Evolutionary conservation across 1,140 invertebrate genomes (phyloP).

Genomic region (Drosophila subobscura): DNA sequence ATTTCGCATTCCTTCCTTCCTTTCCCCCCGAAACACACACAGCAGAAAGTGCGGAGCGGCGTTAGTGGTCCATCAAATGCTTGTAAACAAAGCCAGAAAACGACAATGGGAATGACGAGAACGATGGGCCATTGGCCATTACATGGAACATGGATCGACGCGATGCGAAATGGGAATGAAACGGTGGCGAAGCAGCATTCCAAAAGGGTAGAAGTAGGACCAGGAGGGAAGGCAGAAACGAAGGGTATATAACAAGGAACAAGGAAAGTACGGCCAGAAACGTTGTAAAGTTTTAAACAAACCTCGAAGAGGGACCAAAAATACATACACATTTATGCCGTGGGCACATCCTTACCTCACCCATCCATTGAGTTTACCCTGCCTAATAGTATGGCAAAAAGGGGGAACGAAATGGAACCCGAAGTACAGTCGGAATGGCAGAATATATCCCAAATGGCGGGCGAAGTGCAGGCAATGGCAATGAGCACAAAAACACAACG

Average conservation of each 20-base stretch:
- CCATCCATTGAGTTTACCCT: too few species aligned
- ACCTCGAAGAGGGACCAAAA: too few species aligned
- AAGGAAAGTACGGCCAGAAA: too few species aligned
- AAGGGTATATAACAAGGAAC: background rate
- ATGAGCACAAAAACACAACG: conserved; percentile 72
- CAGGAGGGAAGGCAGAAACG: background rate
- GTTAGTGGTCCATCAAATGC: conserved; percentile 79
- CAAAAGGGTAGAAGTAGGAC: background rate
- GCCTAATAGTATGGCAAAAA: too few species aligned
- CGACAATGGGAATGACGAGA: conserved; percentile 47
- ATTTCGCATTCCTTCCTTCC: conserved; percentile 19
- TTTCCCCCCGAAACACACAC: background rate
- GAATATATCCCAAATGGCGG: conserved; percentile 38
- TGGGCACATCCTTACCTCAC: too few species aligned
- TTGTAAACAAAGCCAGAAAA: conserved; percentile 79
- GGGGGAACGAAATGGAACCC: conserved; percentile 5
- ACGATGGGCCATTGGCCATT: conserved; percentile 41
- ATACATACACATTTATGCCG: too few species aligned
- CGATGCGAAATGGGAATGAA: too few species aligned
- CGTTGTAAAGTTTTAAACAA: too few species aligned
- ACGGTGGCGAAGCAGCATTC: too few species aligned
- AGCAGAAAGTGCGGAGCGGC: conserved; percentile 45
- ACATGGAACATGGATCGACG: conserved; percentile 21
- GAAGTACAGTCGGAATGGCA: conserved; percentile 1
- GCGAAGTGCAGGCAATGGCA: conserved; percentile 74